Evolutionary conservation across 2,797 vertebrate genomes (phyloP).

Genomic region (Bryconaethiops microstoma): DNA sequence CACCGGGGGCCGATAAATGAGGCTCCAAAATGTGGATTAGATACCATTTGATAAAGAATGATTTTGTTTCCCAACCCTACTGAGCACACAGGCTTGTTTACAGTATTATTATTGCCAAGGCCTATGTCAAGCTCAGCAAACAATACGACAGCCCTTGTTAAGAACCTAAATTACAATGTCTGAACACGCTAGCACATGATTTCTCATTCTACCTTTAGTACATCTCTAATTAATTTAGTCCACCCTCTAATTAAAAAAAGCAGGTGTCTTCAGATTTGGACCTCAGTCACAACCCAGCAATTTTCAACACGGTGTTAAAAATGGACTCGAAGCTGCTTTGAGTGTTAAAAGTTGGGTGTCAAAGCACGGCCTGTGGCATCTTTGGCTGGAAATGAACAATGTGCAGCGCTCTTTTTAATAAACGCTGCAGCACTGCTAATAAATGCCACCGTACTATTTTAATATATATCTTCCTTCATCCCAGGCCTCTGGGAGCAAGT

Average conservation of each 20-base stretch:
- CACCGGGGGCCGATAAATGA: no score
- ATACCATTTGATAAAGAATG: no score
- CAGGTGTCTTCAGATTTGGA: not conserved
- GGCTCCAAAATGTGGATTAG: no score
- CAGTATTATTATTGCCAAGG: no score
- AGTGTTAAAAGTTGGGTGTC: not conserved
- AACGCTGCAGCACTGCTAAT: not conserved
- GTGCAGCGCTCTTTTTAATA: not conserved
- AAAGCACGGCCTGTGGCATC: not conserved
- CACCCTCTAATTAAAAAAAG: not conserved
- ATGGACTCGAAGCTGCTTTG: not conserved
- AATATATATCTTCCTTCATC: not conserved
- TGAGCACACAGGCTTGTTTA: no score
- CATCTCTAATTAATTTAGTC: no score
- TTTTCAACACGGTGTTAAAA: not conserved
- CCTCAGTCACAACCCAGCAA: not conserved
- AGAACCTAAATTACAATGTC: no score
- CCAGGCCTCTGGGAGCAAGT: not conserved
- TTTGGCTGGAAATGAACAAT: not conserved
- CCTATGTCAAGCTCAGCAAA: no score
- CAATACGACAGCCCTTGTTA: no score
- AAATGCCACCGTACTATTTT: not conserved
- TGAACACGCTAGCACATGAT: no score
- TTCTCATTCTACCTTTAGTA: no score
- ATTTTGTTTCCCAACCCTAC: no score